Evolutionary conservation across 2,888 invertebrate genomes (phyloP).

Genomic region (Plutella xylostella): DNA sequence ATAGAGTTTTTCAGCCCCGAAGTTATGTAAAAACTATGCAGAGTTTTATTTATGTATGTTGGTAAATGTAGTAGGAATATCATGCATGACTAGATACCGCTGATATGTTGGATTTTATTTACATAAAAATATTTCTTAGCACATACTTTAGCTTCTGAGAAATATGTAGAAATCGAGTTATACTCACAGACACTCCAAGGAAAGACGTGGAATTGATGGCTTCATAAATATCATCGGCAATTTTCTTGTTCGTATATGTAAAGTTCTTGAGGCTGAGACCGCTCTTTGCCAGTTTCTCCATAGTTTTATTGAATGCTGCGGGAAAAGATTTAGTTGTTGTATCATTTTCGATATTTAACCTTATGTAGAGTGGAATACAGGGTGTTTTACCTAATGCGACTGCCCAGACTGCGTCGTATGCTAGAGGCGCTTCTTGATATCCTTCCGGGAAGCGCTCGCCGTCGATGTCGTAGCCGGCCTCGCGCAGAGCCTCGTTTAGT

Average conservation of each 20-base stretch:
- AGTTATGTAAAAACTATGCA: no score
- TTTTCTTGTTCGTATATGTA: constrained; percentile 94
- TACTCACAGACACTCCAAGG: constrained; percentile 95
- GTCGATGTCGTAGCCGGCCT: constrained; percentile 87
- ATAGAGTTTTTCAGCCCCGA: no score
- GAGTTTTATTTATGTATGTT: no score
- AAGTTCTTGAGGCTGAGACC: constrained; percentile 93
- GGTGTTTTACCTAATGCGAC: constrained; percentile 84
- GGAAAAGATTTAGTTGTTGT: no score
- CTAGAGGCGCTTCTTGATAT: constrained; percentile 97
- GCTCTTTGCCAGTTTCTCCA: constrained; percentile 83
- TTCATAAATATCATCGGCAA: constrained; percentile 95
- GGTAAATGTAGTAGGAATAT: no score
- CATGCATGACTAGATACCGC: no score
- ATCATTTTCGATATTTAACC: no score
- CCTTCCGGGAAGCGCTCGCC: constrained; percentile 91
- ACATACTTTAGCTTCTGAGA: no score
- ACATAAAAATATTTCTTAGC: no score
- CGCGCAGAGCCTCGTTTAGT: constrained; percentile 83
- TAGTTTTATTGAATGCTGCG: constrained; percentile 95
- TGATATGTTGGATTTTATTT: no score
- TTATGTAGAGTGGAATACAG: neutral
- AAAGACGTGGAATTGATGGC: constrained; percentile 99
- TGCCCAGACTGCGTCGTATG: constrained; percentile 99
- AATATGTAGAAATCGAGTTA: no score